Percentiles rank a stretch among this genome's conserved stretches.
These are phyloP conservation scores for Notodonta ziczac DNA, from an alignment of 2,888 invertebrate species.

Conservation along the genomic window DNA sequence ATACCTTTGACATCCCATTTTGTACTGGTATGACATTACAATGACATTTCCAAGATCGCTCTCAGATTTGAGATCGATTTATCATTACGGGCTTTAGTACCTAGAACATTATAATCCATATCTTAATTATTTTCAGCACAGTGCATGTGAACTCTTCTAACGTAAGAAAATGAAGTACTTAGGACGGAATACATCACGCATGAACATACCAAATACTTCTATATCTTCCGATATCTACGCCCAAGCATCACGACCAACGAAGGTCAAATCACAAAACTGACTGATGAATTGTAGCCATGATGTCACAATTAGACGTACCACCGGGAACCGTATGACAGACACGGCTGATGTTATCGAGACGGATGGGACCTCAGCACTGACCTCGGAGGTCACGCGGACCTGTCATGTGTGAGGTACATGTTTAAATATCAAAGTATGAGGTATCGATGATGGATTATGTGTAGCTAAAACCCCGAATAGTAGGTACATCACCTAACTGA, in stretches of 20 bases:
- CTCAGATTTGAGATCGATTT: too few species aligned
- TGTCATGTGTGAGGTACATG: constrained; percentile 33
- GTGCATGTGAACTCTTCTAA: too few species aligned
- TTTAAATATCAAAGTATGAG: constrained; percentile 16
- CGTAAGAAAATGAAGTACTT: background rate
- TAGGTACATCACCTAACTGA: too few species aligned
- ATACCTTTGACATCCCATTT: too few species aligned
- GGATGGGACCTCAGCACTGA: constrained; percentile 40
- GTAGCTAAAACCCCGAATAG: background rate
- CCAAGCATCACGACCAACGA: constrained; percentile 45
- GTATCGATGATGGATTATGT: background rate
- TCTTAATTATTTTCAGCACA: too few species aligned
- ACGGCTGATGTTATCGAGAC: constrained; percentile 61
- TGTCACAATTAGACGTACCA: constrained; percentile 73
- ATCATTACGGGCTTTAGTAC: too few species aligned
- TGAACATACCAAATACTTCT: background rate
- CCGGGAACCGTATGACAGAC: constrained; percentile 53
- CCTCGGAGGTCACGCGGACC: constrained; percentile 33
- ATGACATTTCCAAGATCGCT: too few species aligned
- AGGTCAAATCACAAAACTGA: constrained; percentile 61
- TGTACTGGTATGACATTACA: too few species aligned
- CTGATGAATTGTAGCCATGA: constrained; percentile 77
- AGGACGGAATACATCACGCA: background rate
- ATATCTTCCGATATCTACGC: constrained; percentile 31
- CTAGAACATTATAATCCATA: too few species aligned